These are phyloP conservation scores for Anodontia alba DNA, from an alignment of 2,888 invertebrate species.

Conservation along the genomic window DNA sequence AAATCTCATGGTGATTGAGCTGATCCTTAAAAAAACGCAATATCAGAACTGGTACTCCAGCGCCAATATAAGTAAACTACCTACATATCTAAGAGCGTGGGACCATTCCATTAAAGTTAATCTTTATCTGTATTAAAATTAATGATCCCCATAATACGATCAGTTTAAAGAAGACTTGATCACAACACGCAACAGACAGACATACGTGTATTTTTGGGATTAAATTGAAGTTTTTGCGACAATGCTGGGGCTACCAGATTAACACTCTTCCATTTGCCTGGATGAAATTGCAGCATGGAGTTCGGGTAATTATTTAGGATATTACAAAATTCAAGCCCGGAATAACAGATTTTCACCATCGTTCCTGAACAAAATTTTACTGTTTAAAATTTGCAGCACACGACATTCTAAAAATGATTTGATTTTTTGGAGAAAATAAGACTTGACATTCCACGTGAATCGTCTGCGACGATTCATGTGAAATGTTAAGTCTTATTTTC, in stretches of 20 bases:
- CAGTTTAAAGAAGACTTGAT: neutral
- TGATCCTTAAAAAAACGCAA: neutral
- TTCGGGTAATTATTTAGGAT: neutral
- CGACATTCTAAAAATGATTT: no score
- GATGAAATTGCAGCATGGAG: neutral
- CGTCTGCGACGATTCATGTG: no score
- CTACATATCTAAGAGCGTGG: neutral
- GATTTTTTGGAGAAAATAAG: no score
- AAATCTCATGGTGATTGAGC: constrained; percentile 14
- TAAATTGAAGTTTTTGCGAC: no score
- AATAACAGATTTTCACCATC: neutral
- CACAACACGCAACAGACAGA: no score
- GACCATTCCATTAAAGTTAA: neutral
- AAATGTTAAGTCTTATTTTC: no score
- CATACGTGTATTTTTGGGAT: no score
- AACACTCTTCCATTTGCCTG: neutral
- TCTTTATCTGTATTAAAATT: neutral
- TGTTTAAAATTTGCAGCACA: no score
- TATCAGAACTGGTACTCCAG: neutral
- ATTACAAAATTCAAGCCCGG: neutral
- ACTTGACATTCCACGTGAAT: no score
- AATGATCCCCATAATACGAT: neutral
- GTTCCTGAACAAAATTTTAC: neutral
- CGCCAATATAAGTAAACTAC: neutral
- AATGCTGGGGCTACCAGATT: no score